Conservation (phyloP, 2,888 invertebrate genomes). For the Acleris emargana region DNA sequence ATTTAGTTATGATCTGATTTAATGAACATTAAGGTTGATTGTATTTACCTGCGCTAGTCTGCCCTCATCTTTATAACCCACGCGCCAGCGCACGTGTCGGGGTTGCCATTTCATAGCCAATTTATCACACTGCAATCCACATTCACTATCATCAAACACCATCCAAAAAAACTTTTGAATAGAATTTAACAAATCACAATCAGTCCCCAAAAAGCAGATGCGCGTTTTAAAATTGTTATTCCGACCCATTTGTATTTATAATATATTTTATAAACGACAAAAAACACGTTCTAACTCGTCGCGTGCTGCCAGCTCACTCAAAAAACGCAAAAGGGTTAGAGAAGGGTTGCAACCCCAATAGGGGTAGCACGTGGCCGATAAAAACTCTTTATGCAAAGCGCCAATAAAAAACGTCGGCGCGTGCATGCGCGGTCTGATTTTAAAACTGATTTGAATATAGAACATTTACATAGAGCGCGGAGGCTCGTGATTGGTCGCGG, state of each 20-base stretch:
- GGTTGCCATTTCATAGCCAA: constrained; percentile 12
- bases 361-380: constrained; percentile 48
- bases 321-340: constrained; percentile 76
- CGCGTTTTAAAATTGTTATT: constrained; percentile 28
- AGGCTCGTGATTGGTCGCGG: constrained; percentile 65
- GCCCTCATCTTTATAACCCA: neutral
- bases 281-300: constrained; percentile 61
- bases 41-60: neutral
- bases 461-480: constrained; percentile 72
- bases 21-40: neutral
- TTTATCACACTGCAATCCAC: constrained; percentile 6
- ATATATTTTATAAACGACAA: constrained; percentile 40
- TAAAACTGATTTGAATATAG: constrained; percentile 81
- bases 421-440: constrained; percentile 82
- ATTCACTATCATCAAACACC: constrained; percentile 5
- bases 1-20: neutral
- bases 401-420: constrained; percentile 76
- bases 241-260: constrained; percentile 24
- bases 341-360: constrained; percentile 63
- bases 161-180: constrained; percentile 1
- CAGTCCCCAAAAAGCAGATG: constrained; percentile 3
- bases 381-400: constrained; percentile 61
- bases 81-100: constrained; percentile 2
- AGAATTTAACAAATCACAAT: constrained; percentile 10
- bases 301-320: constrained; percentile 66